Evolutionary conservation across 2,113 vertebrate species (phyloP).

Genomic region (Gavialis gangeticus): DNA sequence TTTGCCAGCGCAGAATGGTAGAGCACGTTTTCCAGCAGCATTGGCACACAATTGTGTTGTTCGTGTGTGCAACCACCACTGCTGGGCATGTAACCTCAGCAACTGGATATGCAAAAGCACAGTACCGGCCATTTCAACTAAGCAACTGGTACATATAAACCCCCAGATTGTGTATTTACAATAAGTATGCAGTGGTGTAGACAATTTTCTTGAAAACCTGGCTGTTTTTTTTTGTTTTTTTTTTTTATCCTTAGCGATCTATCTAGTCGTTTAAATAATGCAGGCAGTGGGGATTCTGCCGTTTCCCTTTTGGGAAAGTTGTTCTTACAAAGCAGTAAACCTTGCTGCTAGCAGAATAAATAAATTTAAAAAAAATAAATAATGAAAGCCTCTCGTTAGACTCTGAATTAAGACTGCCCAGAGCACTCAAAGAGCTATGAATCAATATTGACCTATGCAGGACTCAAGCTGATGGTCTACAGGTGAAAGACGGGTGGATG

Average conservation of each 20-base stretch:
- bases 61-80: background rate
- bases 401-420: background rate
- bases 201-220: background rate
- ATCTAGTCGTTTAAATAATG: background rate
- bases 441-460: background rate
- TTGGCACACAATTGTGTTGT: background rate
- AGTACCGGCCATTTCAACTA: background rate
- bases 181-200: accelerated
- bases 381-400: background rate
- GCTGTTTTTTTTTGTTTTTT: background rate
- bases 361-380: background rate
- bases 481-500: background rate
- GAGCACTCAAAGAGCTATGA: background rate
- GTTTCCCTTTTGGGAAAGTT: background rate
- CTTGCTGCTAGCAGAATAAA: background rate
- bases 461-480: background rate
- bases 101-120: accelerated
- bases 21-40: accelerated
- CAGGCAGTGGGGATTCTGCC: background rate
- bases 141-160: background rate
- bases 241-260: background rate
- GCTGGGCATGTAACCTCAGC: background rate
- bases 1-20: background rate
- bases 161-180: background rate
- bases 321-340: background rate